Evolutionary conservation across 2,888 invertebrate species (phyloP).

Genomic region (Cantharis rustica): DNA sequence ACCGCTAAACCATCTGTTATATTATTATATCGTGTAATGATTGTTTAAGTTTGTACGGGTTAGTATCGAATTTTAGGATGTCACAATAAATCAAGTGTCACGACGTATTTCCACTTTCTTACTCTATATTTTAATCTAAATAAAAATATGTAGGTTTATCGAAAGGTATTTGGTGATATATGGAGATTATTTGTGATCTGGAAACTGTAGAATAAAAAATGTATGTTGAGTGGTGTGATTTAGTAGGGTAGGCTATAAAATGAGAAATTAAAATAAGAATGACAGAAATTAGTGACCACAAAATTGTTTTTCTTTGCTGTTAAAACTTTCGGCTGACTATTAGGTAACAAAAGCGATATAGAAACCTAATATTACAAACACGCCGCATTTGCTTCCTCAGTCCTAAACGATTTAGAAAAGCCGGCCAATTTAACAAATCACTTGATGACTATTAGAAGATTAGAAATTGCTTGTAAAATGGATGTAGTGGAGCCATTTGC

Average conservation of each 20-base stretch:
- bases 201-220: neutral
- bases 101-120: too few relatives aligned
- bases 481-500: constrained; percentile 50
- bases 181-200: neutral
- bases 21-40: too few relatives aligned
- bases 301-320: neutral
- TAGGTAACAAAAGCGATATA: neutral
- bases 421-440: constrained; percentile 49
- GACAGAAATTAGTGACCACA: neutral
- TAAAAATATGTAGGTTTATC: too few relatives aligned
- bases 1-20: too few relatives aligned
- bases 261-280: neutral
- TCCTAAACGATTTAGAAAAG: constrained; percentile 30
- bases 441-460: constrained; percentile 52
- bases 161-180: neutral
- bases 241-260: neutral
- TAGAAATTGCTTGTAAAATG: constrained; percentile 51
- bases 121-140: too few relatives aligned
- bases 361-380: constrained; percentile 5
- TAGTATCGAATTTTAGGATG: too few relatives aligned
- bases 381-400: constrained; percentile 26
- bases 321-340: neutral
- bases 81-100: too few relatives aligned
- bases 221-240: neutral
- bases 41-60: too few relatives aligned